Percentiles rank a stretch among this genome's conserved stretches.
These are phyloP conservation scores for Callocephalon fimbriatum DNA, from an alignment of 2,113 vertebrate genomes.

Conservation along the genomic window DNA sequence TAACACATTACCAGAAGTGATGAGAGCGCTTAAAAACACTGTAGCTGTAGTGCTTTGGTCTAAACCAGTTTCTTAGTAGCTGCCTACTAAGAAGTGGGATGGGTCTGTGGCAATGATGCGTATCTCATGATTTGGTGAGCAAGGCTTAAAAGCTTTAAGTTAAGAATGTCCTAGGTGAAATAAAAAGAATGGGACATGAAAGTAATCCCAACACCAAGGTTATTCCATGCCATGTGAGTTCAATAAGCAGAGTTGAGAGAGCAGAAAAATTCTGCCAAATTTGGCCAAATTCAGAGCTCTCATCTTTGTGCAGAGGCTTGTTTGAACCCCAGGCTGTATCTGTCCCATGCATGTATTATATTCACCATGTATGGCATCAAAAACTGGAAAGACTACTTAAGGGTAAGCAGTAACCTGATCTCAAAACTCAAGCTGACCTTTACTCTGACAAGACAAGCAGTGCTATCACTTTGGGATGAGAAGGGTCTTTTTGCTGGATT, in stretches of 20 bases:
- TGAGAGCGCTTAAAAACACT: not conserved
- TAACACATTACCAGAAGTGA: not conserved
- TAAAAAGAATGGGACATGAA: not conserved
- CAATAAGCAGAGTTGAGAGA: not conserved
- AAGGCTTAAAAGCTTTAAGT: not conserved
- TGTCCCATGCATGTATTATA: not conserved
- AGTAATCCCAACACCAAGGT: not conserved
- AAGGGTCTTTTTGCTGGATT: not conserved
- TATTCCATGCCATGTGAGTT: not conserved
- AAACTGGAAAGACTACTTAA: not conserved
- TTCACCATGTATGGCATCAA: not conserved
- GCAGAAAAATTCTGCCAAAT: not conserved
- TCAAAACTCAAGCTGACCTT: not conserved
- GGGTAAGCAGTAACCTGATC: not conserved
- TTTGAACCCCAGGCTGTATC: not conserved
- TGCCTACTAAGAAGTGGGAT: not conserved
- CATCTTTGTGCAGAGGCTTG: not conserved
- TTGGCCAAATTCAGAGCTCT: not conserved
- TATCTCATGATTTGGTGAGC: fast-evolving
- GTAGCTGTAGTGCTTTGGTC: not conserved
- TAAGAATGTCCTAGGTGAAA: not conserved
- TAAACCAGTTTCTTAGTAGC: not conserved
- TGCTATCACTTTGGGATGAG: not conserved
- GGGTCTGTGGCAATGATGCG: fast-evolving
- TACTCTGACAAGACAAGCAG: not conserved